These are phyloP conservation scores for Drosophila asahinai DNA, from an alignment of 1,140 invertebrate genomes.

Conservation along the genomic window DNA sequence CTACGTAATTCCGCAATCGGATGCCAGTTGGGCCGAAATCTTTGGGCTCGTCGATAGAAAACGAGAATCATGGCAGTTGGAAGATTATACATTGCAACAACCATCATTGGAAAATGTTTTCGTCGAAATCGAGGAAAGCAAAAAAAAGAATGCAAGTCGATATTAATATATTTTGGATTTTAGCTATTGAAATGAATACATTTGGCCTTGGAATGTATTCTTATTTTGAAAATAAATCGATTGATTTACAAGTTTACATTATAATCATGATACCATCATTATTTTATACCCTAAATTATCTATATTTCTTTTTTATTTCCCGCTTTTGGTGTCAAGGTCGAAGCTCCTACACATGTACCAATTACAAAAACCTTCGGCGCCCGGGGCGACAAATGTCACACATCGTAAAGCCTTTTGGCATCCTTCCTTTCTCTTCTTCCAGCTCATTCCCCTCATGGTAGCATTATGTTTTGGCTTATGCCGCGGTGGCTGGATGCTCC, in stretches of 20 bases:
- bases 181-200: too few species aligned
- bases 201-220: too few species aligned
- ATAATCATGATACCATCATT: too few species aligned
- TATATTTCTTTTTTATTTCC: background rate
- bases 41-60: constrained; percentile 90
- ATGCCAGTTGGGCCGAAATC: constrained; percentile 88
- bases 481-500: constrained; percentile 19
- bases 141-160: background rate
- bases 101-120: constrained; percentile 92
- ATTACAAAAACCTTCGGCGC: constrained; percentile 37
- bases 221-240: too few species aligned
- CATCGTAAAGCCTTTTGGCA: constrained; percentile 30
- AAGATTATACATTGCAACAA: constrained; percentile 93
- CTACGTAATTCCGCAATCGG: constrained; percentile 88
- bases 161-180: too few species aligned
- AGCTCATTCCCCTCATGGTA: constrained; percentile 35
- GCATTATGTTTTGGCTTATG: constrained; percentile 40
- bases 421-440: background rate
- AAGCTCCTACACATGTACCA: constrained; percentile 53
- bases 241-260: too few species aligned
- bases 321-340: background rate
- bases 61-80: constrained; percentile 87
- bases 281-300: too few species aligned
- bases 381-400: constrained; percentile 52
- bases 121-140: constrained; percentile 52